Percentiles rank a stretch among this genome's conserved stretches.
Conservation (phyloP, 2,113 vertebrate genomes). For the Rhinopithecus roxellana region DNA sequence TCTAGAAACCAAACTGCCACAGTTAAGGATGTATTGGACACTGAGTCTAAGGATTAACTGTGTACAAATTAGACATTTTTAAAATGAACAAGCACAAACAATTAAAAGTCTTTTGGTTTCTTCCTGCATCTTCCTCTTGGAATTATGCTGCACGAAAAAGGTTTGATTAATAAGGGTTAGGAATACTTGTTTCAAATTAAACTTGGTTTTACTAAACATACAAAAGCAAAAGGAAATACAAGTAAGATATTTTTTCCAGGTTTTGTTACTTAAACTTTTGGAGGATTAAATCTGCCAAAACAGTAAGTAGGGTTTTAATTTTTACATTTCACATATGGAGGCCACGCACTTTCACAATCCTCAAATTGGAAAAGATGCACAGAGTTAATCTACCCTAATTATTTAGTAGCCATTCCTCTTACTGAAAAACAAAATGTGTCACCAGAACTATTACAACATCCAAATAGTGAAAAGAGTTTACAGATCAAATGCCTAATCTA, state of each 20-base stretch:
- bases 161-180: not conserved
- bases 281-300: conserved; percentile 33
- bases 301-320: conserved; percentile 32
- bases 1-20: not conserved
- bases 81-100: not conserved
- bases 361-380: conserved; percentile 15
- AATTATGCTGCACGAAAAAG: conserved; percentile 28
- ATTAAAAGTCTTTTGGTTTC: not conserved
- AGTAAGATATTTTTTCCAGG: not conserved
- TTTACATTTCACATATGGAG: conserved; percentile 18
- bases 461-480: not conserved
- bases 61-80: not conserved
- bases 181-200: conserved; percentile 26
- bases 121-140: conserved; percentile 19
- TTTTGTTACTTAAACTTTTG: conserved; percentile 3
- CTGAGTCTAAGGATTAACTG: not conserved
- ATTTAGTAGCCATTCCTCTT: not conserved
- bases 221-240: conserved; percentile 15
- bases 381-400: not conserved
- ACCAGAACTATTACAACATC: not conserved
- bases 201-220: conserved; percentile 10
- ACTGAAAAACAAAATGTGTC: not conserved
- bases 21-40: not conserved
- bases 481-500: not conserved
- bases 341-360: not conserved